Evolutionary conservation across 2,797 vertebrate genomes (phyloP), one percentile per base, ranked within the genome.

Genomic region (Kryptopterus vitreolus): DNA sequence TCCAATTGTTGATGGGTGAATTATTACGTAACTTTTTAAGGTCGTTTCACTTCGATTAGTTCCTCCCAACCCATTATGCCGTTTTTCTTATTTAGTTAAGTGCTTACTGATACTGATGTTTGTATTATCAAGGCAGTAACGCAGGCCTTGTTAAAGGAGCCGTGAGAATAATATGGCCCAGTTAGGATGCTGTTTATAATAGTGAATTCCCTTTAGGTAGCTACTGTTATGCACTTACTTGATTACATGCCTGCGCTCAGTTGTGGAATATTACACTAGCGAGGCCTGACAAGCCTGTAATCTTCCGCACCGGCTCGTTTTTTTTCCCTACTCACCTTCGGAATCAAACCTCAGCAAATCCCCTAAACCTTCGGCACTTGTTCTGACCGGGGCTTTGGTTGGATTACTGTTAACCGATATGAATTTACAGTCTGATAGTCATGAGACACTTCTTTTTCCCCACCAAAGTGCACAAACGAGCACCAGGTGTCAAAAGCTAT

Each of bases 401-500:
- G 62, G 26, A 69, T 70, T 52, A 78, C 46, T 55, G 26, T 66
- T 71, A 46, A 76, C 35, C 55, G 57, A 57, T 33, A 33, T 50
- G 62, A 82, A 43, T 35, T 79, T 57, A 46, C 50, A 72, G 68
- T 43, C 35, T 22, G 53, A 22, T 53, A 69, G 61, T 74, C 73
- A 76, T 55, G 69, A 81, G 75, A 62, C 3, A 31, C 31, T 43
- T 43, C 0, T 43, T 38, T 38, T 38, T 7, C 35, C 35, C 7
- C 10, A 76, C 69, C 13, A 1, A 15, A 71, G 58, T 65, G 65
- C 58, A 43, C 29, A 79, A 82, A 84, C 55, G 59, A 50, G 59
- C 57, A 77, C 59, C 59, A 72, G 81, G 80, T 61, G 73, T 80
- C 70, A 55, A 38, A 75, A 84, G 48, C 80, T 74, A n/a, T 65